Evolutionary conservation across 1,140 invertebrate species (phyloP), one percentile per base, ranked within the genome.

Genomic region (Drosophila rufa): DNA sequence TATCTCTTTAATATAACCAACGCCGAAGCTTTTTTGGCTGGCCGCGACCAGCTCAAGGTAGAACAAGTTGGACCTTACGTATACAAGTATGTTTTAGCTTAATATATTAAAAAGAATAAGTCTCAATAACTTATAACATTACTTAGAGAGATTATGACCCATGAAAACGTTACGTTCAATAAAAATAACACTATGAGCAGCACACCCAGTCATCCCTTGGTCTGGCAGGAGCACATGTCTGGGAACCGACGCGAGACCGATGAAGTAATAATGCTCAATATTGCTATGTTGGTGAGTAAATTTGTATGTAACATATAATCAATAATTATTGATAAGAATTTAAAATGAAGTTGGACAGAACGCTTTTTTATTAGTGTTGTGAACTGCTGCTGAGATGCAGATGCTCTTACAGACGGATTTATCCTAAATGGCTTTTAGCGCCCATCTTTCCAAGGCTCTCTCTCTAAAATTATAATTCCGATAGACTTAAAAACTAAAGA

Each of bases 1-100:
- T 98, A 96, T 86, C 94, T 99, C 4, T 99, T 98, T 92, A 98
- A 99, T 90, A 93, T 98, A 0, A 98, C 96, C 6, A 99, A 99
- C 93, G 95, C 95, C 19, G 95, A 97, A 4, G 96, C 96, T 2
- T 98, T 96, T 83, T 93, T 97, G 80, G 93, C 94, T 4, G 96
- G 96, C 0, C 93, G 94, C 33, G 94, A 95, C 27, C 97, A 96
- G 82, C 92, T 98, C 1, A 95, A 93, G 59, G 94, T 99, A 4
- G 91, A 96, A 82, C 95, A 99, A 95, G 95, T 96, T 55, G 98
- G 98, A 0, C 98, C 98, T 1, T 99, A 98, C 92, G 96, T 97
- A 9, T 99, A 98, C 93, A 97, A 95, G 27, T 27, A 27, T 27
- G 27, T 27, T 27, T 27, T 5, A 27, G 6, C 6, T 6, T 27